Evolutionary conservation across 2,113 vertebrate species (phyloP).

Genomic region (Lamprotornis superbus): DNA sequence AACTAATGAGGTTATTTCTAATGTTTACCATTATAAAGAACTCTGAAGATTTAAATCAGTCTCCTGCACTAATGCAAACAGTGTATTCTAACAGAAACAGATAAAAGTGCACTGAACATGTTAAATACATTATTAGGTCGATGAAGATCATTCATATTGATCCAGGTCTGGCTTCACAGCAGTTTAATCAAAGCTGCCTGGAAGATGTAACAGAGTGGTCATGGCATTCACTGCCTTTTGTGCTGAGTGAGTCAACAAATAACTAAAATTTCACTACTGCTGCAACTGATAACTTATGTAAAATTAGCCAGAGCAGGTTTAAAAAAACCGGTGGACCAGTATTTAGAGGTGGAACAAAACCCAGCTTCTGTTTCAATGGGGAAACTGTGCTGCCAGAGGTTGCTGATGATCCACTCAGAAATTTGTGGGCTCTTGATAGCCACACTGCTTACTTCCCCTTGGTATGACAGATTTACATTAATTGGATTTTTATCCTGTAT

Average conservation of each 20-base stretch:
- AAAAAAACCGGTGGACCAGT: not conserved
- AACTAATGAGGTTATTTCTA: constrained; percentile 12
- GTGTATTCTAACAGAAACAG: constrained; percentile 2
- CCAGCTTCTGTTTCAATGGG: not conserved
- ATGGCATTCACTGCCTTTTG: constrained; percentile 6
- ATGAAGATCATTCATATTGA: constrained; percentile 78
- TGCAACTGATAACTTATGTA: not conserved
- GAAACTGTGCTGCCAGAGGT: not conserved
- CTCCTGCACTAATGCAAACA: constrained; percentile 49
- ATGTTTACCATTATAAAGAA: not conserved
- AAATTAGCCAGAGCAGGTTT: constrained; percentile 11
- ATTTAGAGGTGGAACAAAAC: not conserved
- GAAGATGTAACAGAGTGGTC: constrained; percentile 47
- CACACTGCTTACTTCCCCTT: not conserved
- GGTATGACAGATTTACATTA: constrained; percentile 30
- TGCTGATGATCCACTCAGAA: not conserved
- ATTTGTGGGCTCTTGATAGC: not conserved
- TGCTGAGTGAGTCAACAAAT: not conserved
- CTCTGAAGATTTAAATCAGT: constrained; percentile 46
- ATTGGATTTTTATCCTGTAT: constrained; percentile 12
- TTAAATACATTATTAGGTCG: constrained; percentile 77
- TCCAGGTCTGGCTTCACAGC: constrained; percentile 71
- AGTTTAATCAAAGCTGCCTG: constrained; percentile 70
- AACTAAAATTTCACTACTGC: constrained; percentile 32
- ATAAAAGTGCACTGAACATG: constrained; percentile 46